Evolutionary conservation across 2,888 invertebrate genomes (phyloP).

Genomic region (Craniophora ligustri): DNA sequence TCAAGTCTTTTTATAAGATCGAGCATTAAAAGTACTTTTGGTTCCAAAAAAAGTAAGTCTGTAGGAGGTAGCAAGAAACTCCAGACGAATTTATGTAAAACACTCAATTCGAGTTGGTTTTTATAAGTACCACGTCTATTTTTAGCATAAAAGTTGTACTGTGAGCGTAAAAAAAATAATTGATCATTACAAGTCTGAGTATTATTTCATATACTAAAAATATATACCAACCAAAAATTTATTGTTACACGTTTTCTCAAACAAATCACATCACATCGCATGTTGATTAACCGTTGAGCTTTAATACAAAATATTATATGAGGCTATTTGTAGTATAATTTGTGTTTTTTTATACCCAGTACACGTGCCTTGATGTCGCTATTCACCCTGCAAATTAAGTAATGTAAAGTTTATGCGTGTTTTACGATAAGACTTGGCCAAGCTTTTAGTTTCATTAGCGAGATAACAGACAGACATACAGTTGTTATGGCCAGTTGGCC

Average conservation of each 20-base stretch:
- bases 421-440: conserved; percentile 14
- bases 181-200: background rate
- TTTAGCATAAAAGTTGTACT: too few relatives aligned
- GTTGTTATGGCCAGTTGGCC: background rate
- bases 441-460: conserved; percentile 5
- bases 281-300: conserved; percentile 35
- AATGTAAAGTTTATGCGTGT: conserved; percentile 17
- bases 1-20: too few relatives aligned
- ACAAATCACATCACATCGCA: conserved; percentile 51
- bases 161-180: too few relatives aligned
- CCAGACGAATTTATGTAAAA: too few relatives aligned
- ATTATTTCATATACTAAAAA: too few relatives aligned
- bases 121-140: too few relatives aligned
- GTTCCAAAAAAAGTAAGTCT: too few relatives aligned
- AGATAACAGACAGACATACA: conserved; percentile 19
- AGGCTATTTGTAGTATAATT: conserved; percentile 28
- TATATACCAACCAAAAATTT: conserved; percentile 6
- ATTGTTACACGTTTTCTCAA: conserved; percentile 14
- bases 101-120: too few relatives aligned
- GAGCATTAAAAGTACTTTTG: too few relatives aligned
- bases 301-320: conserved; percentile 21
- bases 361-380: conserved; percentile 9
- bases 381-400: conserved; percentile 19
- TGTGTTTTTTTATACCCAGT: conserved; percentile 42
- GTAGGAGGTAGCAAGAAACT: too few relatives aligned